Evolutionary conservation across 2,888 invertebrate species (phyloP).

Genomic region (Argyresthia albistria): DNA sequence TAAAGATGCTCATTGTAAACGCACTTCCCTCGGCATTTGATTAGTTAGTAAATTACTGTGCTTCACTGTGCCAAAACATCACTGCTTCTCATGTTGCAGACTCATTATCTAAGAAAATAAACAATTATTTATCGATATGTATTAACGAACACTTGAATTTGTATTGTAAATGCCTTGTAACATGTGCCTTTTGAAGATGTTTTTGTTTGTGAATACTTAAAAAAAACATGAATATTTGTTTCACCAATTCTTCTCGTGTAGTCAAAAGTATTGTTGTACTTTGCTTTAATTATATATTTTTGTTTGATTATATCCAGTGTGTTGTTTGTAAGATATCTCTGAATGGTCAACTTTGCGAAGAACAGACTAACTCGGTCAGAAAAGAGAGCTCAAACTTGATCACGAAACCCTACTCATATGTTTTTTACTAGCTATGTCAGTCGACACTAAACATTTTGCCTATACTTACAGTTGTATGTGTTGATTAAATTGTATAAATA

Average conservation of each 20-base stretch:
- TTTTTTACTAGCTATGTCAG: too few relatives aligned
- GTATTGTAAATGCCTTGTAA: constrained; percentile 32
- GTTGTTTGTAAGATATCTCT: too few relatives aligned
- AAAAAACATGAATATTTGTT: neutral
- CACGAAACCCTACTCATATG: too few relatives aligned
- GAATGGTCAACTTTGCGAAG: too few relatives aligned
- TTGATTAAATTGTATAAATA: constrained; percentile 37
- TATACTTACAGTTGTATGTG: neutral
- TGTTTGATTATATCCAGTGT: too few relatives aligned
- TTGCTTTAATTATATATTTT: too few relatives aligned
- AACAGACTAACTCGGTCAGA: too few relatives aligned
- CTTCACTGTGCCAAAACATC: constrained; percentile 1
- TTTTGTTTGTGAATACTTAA: constrained; percentile 6
- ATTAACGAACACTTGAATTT: constrained; percentile 2
- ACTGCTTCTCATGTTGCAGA: neutral
- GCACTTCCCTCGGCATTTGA: neutral
- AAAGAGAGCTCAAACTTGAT: too few relatives aligned
- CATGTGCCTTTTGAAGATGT: constrained; percentile 44
- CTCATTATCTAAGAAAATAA: neutral
- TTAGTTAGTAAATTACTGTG: neutral
- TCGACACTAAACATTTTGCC: too few relatives aligned
- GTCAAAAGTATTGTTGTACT: neutral
- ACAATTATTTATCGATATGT: neutral
- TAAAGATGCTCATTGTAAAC: neutral
- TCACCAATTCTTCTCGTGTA: neutral